Base-by-base conservation (phyloP, 2,797 vertebrate species). In the Darevskia nairensis region DNA sequence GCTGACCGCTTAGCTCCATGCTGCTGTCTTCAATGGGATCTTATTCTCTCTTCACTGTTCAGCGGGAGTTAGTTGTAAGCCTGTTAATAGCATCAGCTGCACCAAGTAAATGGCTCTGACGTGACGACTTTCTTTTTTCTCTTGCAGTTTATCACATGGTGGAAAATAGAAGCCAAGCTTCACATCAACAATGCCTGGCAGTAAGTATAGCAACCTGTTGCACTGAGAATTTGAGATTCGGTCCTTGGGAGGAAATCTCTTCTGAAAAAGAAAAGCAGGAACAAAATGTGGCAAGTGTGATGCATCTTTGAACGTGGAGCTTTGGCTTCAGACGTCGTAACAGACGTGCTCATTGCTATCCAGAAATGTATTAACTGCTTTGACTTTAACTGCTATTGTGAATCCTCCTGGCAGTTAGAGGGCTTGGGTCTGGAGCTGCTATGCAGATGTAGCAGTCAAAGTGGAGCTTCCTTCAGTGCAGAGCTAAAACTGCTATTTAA, bases 131-230 rank as follows among this genome's bases (percentile, higher is more conserved):
- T 77, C 25, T 80, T 27, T 59, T 29, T 68, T 88, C 39, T 23
- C 55, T 50, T 46, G 6, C 82, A 85, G 87, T 7, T 25, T 44
- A 27, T 85, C 55, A 41, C 7, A 2, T n/a, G 19, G 78, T 89
- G 59, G 71, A 75, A 76, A 75, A 46, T 81, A 85, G 78, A 76
- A 66, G 71, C 32, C 23, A 68, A 68, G 55, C 8, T 23, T 17
- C 32, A 10, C 15, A 29, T n/a, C 9, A 4, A 41, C 8, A 10
- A 89, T 89, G 88, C 88, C 88, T 25, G 88, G 23, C 19, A 80
- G 88, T 89, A 80, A 89, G 88, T 89, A 68, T 17, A 10, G 10
- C n/a, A 39, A n/a, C 25, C 44, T 76, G 1, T 72, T 76, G 39
- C 39, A 25, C 4, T 6, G 44, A n/a, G 13, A 77, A 8, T 9